Evolutionary conservation across 2,888 invertebrate genomes (phyloP), one percentile per base, ranked within the genome.

Genomic region (Helleia helle): DNA sequence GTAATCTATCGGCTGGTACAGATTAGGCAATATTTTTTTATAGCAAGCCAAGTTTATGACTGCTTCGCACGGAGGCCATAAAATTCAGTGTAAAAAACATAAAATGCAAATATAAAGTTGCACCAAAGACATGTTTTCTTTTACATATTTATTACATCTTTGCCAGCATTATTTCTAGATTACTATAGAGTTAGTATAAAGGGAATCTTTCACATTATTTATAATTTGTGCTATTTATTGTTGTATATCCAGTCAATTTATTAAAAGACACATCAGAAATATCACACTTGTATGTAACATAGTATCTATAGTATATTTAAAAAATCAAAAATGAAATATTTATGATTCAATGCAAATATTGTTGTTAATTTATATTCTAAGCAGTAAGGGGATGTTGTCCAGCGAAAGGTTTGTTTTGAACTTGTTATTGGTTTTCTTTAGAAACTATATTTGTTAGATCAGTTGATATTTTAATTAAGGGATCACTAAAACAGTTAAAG

Each of bases 391-490:
- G 68, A 74, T 77, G 58, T 53, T 77, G 58, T 53, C 59, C 58
- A 56, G 56, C 57, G 54, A 58, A 58, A 65, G 55, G 60, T 71
- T 71, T 71, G 71, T 63, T 70, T 74, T 76, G 74, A 76, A 72
- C 70, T 70, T 56, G 62, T 75, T 75, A 71, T 72, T 71, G 66
- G 63, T 71, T 77, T 73, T 69, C 62, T 73, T 69, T 66, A 64
- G 65, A 70, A 52, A 54, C 51, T 66, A 58, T 64, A 58, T 65
- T 71, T 72, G 72, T 75, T 81, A 63, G 71, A 73, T 74, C 68
- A 65, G 63, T 76, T 81, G 83, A 84, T 83, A 84, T 83, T 84
- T 71, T 71, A 74, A 69, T 62, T 79, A 69, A 65, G 69, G 51
- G 65, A 64, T 60, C 61, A 43, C 46, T 69, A 66, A 65, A 71